A percentile compares a stretch with the other conserved stretches of the same genome.
Conservation (phyloP, 92 coral and sea anemone genomes). For the Zoanthus sociatus region DNA sequence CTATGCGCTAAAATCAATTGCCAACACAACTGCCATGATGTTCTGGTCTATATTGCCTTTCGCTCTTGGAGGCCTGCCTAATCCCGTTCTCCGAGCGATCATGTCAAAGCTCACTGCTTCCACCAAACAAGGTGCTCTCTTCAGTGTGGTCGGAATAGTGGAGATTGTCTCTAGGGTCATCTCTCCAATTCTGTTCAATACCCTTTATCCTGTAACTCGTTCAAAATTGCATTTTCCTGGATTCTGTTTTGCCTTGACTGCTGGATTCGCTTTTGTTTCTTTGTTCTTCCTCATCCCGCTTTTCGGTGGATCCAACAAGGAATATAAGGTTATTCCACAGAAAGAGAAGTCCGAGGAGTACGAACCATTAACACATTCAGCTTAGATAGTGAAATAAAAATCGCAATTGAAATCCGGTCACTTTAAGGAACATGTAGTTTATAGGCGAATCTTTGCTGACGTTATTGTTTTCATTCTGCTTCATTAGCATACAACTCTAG, state of each 20-base stretch:
- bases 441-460: no score
- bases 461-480: no score
- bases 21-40: constrained; percentile 62
- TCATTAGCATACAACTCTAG: no score
- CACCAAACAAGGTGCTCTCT: constrained; percentile 65
- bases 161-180: constrained; percentile 54
- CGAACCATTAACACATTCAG: not conserved
- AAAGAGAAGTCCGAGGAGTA: not conserved
- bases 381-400: not conserved
- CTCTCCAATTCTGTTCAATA: constrained; percentile 53
- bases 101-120: constrained; percentile 61
- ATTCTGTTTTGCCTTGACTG: constrained; percentile 61
- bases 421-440: no score
- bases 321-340: not conserved
- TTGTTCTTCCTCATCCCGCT: constrained; percentile 42
- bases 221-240: constrained; percentile 51
- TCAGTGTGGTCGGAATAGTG: constrained; percentile 54
- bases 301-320: not conserved
- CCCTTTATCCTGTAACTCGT: constrained; percentile 65
- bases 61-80: constrained; percentile 49
- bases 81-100: constrained; percentile 59
- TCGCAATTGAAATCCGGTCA: not conserved
- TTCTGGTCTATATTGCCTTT: constrained; percentile 65
- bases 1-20: constrained; percentile 51
- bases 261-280: constrained; percentile 47